These are phyloP conservation scores for Acrobasis suavella DNA, from an alignment of 2,888 invertebrate genomes.

Conservation along the genomic window DNA sequence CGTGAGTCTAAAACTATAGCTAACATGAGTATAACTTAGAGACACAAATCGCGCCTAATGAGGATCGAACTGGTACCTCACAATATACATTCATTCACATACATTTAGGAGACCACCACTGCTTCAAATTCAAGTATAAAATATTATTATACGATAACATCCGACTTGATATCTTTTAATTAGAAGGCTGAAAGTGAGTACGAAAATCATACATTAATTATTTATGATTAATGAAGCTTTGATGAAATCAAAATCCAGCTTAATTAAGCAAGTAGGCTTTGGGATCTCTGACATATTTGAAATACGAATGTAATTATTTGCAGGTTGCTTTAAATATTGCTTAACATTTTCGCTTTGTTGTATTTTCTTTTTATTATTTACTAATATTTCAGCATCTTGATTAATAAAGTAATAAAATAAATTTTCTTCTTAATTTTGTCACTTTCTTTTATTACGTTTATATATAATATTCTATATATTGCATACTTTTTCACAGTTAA, in stretches of 20 bases:
- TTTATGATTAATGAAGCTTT: constrained; percentile 42
- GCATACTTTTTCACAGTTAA: no score
- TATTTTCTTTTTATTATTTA: no score
- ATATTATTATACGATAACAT: neutral
- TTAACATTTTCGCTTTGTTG: neutral
- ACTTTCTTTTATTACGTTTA: no score
- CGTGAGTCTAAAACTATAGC: no score
- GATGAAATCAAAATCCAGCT: constrained; percentile 32
- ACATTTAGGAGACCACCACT: neutral
- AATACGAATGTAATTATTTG: constrained; percentile 15
- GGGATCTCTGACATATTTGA: constrained; percentile 8
- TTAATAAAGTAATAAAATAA: no score
- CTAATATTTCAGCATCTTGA: no score
- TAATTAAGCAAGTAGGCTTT: constrained; percentile 30
- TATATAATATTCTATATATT: no score
- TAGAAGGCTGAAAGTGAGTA: constrained; percentile 34
- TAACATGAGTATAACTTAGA: no score
- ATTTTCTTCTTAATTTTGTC: no score
- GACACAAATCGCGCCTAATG: no score
- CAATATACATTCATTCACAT: no score
- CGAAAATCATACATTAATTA: constrained; percentile 36
- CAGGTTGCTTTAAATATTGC: neutral
- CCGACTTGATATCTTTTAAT: constrained; percentile 29
- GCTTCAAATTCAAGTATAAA: neutral
- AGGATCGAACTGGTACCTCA: no score